These are phyloP conservation scores for Molossus alvarezi DNA, from an alignment of 2,797 vertebrate genomes.

Conservation along the genomic window DNA sequence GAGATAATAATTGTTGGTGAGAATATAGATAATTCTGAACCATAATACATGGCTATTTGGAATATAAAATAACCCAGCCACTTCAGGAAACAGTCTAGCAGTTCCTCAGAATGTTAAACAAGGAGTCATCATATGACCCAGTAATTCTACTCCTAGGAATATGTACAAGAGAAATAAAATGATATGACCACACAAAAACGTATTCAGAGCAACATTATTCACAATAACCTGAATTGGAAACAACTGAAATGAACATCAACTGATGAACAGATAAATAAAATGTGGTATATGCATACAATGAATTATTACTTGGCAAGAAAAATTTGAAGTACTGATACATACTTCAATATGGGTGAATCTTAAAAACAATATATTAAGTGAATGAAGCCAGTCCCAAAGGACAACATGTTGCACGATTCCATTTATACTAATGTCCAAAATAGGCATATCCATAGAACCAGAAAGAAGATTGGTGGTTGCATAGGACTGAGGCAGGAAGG, in stretches of 20 bases:
- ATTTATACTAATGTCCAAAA: not conserved
- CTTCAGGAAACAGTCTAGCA: not conserved
- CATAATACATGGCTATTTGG: not conserved
- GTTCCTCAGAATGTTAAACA: not conserved
- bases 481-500: not conserved
- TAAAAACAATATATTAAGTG: not conserved
- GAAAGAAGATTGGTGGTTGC: not conserved
- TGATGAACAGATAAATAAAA: not conserved
- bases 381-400: constrained; percentile 19
- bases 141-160: not conserved
- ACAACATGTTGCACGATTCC: not conserved
- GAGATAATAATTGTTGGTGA: not conserved
- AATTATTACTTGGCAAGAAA: not conserved
- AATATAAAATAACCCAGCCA: not conserved
- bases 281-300: not conserved
- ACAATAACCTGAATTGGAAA: not conserved
- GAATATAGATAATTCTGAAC: not conserved
- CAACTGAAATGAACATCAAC: not conserved
- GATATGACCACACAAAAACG: not conserved
- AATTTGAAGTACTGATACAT: not conserved
- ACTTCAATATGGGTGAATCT: not conserved
- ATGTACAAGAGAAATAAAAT: not conserved
- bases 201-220: not conserved
- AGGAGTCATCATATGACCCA: not conserved
- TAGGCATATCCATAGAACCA: not conserved